phyloP scores from a whole-genome alignment of 2,888 invertebrate species.

The Aleiodes alternator region DNA sequence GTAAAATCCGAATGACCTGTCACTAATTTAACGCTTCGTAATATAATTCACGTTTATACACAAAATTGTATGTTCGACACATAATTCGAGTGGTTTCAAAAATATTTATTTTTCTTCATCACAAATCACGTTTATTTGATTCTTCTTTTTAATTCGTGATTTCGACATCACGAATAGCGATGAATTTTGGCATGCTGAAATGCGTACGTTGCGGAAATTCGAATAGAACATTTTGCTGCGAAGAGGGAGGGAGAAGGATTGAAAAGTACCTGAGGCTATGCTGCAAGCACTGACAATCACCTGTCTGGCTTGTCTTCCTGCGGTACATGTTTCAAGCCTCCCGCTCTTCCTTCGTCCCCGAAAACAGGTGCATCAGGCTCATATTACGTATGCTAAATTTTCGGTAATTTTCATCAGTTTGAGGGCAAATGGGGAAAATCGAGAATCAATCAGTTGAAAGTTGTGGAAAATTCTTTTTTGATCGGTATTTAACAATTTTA shows the following conservation, averaged over 20 bases:
- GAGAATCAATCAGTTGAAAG: neutral
- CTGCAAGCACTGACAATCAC: conserved; percentile 72
- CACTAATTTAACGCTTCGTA: conserved; percentile 48
- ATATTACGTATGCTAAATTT: neutral
- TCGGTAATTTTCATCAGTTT: conserved; percentile 29
- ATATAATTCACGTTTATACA: neutral
- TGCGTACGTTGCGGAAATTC: neutral
- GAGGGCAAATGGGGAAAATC: neutral
- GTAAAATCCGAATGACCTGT: conserved; percentile 51
- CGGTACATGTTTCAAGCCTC: conserved; percentile 37
- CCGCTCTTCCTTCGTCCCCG: neutral
- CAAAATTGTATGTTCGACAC: too few relatives aligned
- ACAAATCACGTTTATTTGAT: too few relatives aligned
- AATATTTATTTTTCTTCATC: too few relatives aligned
- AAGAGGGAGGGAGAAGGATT: conserved; percentile 17
- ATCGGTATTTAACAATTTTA: too few relatives aligned
- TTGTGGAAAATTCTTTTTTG: too few relatives aligned
- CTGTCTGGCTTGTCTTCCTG: conserved; percentile 67
- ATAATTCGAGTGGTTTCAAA: neutral
- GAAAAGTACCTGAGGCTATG: conserved; percentile 64
- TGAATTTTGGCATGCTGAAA: conserved; percentile 29
- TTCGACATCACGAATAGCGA: neutral
- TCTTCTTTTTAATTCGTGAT: too few relatives aligned
- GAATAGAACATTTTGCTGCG: conserved; percentile 25
- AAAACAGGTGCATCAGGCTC: conserved; percentile 20